Conservation (phyloP, 2,888 invertebrate genomes). For the Ichneumoninae sp. region DNA sequence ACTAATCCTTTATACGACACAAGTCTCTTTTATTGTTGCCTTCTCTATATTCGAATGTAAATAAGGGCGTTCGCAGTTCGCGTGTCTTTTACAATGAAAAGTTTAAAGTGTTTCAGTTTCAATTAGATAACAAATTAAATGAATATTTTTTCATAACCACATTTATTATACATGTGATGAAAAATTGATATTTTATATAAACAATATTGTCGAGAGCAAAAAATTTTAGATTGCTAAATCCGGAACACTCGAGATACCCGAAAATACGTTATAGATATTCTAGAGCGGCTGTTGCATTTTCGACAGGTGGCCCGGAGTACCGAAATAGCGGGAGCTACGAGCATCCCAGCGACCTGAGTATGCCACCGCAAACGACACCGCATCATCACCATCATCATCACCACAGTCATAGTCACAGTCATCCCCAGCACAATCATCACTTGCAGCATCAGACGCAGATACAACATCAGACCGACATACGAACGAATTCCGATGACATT, state of each 20-base stretch:
- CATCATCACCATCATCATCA: slow-evolving; percentile 79
- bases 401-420: slow-evolving; percentile 74
- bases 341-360: slow-evolving; percentile 79
- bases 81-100: slow-evolving; percentile 29
- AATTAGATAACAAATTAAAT: background rate
- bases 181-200: too few relatives aligned
- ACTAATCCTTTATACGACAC: slow-evolving; percentile 4
- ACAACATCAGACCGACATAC: slow-evolving; percentile 68
- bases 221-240: background rate
- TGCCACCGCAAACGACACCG: slow-evolving; percentile 80
- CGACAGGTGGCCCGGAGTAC: slow-evolving; percentile 79
- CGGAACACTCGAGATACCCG: background rate
- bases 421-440: slow-evolving; percentile 68
- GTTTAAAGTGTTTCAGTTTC: slow-evolving; percentile 26
- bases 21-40: slow-evolving; percentile 1
- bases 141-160: background rate
- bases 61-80: slow-evolving; percentile 18
- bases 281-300: slow-evolving; percentile 42
- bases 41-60: background rate
- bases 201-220: background rate
- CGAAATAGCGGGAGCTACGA: slow-evolving; percentile 79
- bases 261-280: slow-evolving; percentile 30
- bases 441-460: slow-evolving; percentile 68
- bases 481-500: slow-evolving; percentile 81
- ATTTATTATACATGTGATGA: too few relatives aligned